These are phyloP conservation scores for Nematolebias whitei DNA, from an alignment of 2,113 vertebrate genomes.

Conservation along the genomic window DNA sequence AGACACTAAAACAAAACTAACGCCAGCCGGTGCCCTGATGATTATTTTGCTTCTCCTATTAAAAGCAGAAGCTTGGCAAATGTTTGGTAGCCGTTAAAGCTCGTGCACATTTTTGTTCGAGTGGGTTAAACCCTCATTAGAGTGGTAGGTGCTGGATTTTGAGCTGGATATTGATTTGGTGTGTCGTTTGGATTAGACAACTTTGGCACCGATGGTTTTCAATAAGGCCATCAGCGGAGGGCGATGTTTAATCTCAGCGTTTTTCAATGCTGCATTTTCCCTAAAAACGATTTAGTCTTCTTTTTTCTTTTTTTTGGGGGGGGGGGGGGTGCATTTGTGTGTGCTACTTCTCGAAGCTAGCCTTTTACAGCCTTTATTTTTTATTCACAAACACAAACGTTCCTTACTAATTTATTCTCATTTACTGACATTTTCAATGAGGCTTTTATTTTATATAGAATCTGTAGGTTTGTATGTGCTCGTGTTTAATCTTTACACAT, in stretches of 20 bases:
- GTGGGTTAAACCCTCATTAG: constrained; percentile 43
- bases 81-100: constrained; percentile 43
- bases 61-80: constrained; percentile 42
- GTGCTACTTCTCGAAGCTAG: constrained; percentile 12
- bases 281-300: constrained; percentile 44
- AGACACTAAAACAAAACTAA: constrained; percentile 34
- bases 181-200: constrained; percentile 60
- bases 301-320: too few relatives aligned
- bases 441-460: too few relatives aligned
- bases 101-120: constrained; percentile 41
- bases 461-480: too few relatives aligned
- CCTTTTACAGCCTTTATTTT: constrained; percentile 7
- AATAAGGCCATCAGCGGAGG: constrained; percentile 48
- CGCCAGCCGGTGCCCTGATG: constrained; percentile 3
- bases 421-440: background rate
- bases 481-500: too few relatives aligned
- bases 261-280: too few relatives aligned
- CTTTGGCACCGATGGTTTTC: constrained; percentile 50
- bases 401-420: background rate
- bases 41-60: constrained; percentile 56
- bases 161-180: constrained; percentile 59
- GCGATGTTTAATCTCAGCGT: constrained; percentile 50
- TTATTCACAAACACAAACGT: constrained; percentile 14
- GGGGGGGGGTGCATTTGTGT: constrained; percentile 7
- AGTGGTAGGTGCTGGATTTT: constrained; percentile 42